A percentile compares a stretch with the other conserved stretches of the same genome.
Evolutionary conservation across 2,113 vertebrate genomes (phyloP).

Genomic region (Apaloderma vittatum): DNA sequence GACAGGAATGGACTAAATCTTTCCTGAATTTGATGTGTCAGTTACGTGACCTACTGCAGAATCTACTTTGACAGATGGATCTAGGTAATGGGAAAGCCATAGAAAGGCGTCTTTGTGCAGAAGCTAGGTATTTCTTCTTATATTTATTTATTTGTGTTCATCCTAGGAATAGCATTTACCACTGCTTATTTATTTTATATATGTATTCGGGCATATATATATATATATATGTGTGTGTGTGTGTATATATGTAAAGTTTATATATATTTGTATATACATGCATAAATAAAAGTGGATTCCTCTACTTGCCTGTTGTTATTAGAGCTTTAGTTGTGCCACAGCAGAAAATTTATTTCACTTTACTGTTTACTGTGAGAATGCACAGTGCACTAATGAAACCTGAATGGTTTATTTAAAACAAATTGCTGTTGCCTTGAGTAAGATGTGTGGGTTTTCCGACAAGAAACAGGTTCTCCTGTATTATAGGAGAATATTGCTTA

Average conservation of each 20-base stretch:
- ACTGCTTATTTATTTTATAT: not conserved
- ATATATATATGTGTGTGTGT: not conserved
- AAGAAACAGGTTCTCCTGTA: not conserved
- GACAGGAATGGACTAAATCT: not conserved
- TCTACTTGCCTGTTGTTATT: not conserved
- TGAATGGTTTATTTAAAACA: not conserved
- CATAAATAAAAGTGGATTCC: not conserved
- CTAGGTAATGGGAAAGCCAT: not conserved
- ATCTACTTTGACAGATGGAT: slow-evolving; percentile 32
- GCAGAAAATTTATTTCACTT: not conserved
- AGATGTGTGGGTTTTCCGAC: not conserved
- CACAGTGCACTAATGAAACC: not conserved
- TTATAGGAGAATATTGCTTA: not conserved
- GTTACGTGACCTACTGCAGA: not conserved
- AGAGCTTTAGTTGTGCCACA: not conserved
- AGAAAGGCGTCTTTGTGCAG: not conserved
- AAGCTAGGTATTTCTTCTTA: not conserved
- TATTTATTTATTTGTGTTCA: not conserved
- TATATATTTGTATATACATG: not conserved
- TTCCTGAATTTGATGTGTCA: slow-evolving; percentile 17
- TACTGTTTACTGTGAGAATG: not conserved
- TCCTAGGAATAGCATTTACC: not conserved
- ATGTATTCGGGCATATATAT: not conserved
- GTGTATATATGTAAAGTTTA: not conserved
- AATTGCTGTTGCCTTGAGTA: not conserved